Evolutionary conservation across 2,113 vertebrate genomes (phyloP), one percentile per base, ranked within the genome.

Genomic region (Turnix velox): DNA sequence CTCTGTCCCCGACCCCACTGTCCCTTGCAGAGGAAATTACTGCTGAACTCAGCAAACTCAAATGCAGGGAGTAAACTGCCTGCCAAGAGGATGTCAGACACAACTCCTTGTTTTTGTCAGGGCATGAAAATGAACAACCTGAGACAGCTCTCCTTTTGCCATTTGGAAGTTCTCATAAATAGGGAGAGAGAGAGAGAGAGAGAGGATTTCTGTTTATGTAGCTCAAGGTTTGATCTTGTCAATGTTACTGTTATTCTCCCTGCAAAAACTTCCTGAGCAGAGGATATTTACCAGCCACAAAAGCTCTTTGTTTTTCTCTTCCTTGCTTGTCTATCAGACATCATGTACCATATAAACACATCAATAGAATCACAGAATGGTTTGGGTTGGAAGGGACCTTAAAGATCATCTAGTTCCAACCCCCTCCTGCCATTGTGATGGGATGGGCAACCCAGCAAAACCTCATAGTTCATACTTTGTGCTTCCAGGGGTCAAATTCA

Each of bases 221-320:
- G 45, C 62, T 28, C 73, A 43, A 46, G 27, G 62, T 66, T 75
- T 37, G 2, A 82, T 95, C 76, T 80, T 79, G 30, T 65, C 88
- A 63, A 46, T 65, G 45, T 88, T 79, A 31, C 35, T 78, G 58
- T 84, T 88, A 45, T 92, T 91, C 49, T 82, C 62, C 27, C 15
- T 61, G 27, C 31, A 66, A 66, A 82, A 91, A n/a, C 69, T 66
- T 89, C 77, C 87, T 40, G 17, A 61, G 31, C 45, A 76, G 75
- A 94, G 91, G 88, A 95, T 91, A 92, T 95, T 87, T 95, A 81
- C 74, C 80, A 78, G 73, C 37, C 92, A 92, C 77, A 79, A 82
- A 81, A 84, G 23, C 61, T 75, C 48, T 39, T 74, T 90, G 58
- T 78, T 63, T 58, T 76, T 94, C 69, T 31, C 84, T 93, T 80